These are phyloP conservation scores for Cromileptes altivelis DNA, from an alignment of 2,113 vertebrate genomes.

Conservation along the genomic window DNA sequence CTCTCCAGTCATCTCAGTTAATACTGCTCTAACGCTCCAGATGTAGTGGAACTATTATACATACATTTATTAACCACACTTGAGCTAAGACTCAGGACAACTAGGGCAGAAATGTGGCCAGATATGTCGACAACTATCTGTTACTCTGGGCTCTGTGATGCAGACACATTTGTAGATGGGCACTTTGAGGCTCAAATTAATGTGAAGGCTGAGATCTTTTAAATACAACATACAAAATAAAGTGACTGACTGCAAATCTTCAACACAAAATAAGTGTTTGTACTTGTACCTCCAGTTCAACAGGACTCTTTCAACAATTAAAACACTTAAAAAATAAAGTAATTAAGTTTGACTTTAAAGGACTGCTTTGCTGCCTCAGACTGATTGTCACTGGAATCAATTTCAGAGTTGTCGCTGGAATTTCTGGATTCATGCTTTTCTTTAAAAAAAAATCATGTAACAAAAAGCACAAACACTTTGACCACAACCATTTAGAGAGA, in stretches of 20 bases:
- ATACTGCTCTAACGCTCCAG: slow-evolving; percentile 5
- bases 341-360: slow-evolving; percentile 5
- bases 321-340: slow-evolving; percentile 8
- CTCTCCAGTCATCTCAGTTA: slow-evolving; percentile 29
- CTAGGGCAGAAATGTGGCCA: slow-evolving; percentile 26
- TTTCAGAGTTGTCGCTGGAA: background rate
- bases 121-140: slow-evolving; percentile 7
- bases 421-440: background rate
- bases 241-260: slow-evolving; percentile 31
- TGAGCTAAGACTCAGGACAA: slow-evolving; percentile 39
- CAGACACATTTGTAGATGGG: slow-evolving; percentile 31
- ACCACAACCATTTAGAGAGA: slow-evolving; percentile 9
- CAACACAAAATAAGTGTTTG: slow-evolving; percentile 46
- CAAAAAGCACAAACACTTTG: background rate
- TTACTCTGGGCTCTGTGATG: background rate
- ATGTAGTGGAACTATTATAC: slow-evolving; percentile 37
- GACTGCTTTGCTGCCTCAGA: slow-evolving; percentile 37
- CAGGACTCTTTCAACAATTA: background rate
- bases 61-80: slow-evolving; percentile 41
- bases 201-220: slow-evolving; percentile 28
- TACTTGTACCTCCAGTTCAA: slow-evolving; percentile 20
- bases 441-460: background rate
- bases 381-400: slow-evolving; percentile 61
- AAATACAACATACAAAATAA: slow-evolving; percentile 58
- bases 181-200: slow-evolving; percentile 45